These are phyloP conservation scores for Leistus spinibarbis DNA, from an alignment of 2,888 invertebrate species.

Conservation along the genomic window DNA sequence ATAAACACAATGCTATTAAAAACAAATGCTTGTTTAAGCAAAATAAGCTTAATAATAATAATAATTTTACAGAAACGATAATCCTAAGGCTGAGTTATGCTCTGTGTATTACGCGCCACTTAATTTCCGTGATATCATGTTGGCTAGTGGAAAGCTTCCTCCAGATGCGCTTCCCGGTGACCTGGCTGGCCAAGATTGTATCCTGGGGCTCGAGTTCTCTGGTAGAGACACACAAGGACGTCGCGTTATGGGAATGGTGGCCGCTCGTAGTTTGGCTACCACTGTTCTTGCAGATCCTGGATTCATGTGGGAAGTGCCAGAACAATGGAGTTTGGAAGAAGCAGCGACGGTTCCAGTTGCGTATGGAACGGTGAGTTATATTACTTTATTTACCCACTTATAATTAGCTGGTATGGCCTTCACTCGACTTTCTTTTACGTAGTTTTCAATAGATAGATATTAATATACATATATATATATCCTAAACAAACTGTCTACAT, in stretches of 20 bases:
- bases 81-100: slow-evolving; percentile 71
- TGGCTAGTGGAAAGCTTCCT: slow-evolving; percentile 95
- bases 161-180: slow-evolving; percentile 95
- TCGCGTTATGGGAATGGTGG: slow-evolving; percentile 92
- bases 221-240: slow-evolving; percentile 77
- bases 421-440: too few relatives aligned
- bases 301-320: slow-evolving; percentile 90
- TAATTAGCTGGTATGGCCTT: too few relatives aligned
- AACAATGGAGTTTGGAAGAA: slow-evolving; percentile 85
- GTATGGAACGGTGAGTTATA: slow-evolving; percentile 76
- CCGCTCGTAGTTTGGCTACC: slow-evolving; percentile 88
- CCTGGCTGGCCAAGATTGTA: slow-evolving; percentile 87
- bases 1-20: slow-evolving; percentile 46
- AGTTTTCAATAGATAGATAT: too few relatives aligned
- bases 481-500: too few relatives aligned
- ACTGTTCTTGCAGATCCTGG: slow-evolving; percentile 82
- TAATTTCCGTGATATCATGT: slow-evolving; percentile 98
- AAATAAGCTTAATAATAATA: too few relatives aligned
- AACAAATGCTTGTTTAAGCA: too few relatives aligned
- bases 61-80: too few relatives aligned
- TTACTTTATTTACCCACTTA: not conserved
- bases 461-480: too few relatives aligned
- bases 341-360: slow-evolving; percentile 95
- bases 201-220: slow-evolving; percentile 92
- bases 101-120: slow-evolving; percentile 91